A percentile compares a stretch with the other conserved stretches of the same genome.
Evolutionary conservation across 2,888 invertebrate species (phyloP).

Genomic region (Noctua fimbriata): DNA sequence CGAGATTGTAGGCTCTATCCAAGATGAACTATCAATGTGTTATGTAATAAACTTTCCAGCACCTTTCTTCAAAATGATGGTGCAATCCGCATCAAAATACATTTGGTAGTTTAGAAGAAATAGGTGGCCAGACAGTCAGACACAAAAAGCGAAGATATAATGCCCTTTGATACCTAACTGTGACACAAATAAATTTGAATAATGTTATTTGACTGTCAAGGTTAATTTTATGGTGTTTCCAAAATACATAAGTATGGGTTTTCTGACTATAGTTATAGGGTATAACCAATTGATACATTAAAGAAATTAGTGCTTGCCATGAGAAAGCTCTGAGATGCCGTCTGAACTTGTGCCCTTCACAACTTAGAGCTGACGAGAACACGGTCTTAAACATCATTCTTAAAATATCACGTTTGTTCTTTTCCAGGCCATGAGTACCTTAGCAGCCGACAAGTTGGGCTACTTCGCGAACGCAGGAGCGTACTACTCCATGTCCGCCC

Average conservation of each 20-base stretch:
- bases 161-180: neutral
- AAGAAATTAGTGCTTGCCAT: neutral
- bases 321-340: neutral
- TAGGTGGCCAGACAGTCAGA: neutral
- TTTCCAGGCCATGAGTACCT: constrained; percentile 84
- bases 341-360: neutral
- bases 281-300: neutral
- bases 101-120: neutral
- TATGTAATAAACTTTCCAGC: neutral
- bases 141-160: neutral
- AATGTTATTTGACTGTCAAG: constrained; percentile 13
- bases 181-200: neutral
- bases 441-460: constrained; percentile 81
- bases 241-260: neutral
- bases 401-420: neutral
- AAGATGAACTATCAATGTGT: neutral
- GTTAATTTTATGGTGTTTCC: constrained; percentile 12
- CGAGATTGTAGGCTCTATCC: neutral
- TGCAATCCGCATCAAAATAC: neutral
- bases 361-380: neutral
- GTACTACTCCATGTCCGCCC: constrained; percentile 90
- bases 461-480: constrained; percentile 92
- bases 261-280: too few species aligned
- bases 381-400: neutral
- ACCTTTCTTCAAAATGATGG: neutral